These are phyloP conservation scores for Calephelis virginiensis DNA, from an alignment of 1,140 invertebrate species.

Conservation along the genomic window DNA sequence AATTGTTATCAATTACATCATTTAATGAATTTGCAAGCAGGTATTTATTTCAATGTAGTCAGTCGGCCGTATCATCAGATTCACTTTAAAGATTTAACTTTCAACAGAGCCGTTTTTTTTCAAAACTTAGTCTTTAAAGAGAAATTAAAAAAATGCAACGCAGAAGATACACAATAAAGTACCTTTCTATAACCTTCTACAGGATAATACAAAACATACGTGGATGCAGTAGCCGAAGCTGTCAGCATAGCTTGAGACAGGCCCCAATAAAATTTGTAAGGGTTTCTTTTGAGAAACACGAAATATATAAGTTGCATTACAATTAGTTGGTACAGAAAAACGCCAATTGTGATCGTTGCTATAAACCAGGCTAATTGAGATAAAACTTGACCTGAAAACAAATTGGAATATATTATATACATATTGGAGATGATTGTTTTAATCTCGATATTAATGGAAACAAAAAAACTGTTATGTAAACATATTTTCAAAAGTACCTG, in stretches of 20 bases:
- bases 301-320: constrained; percentile 92
- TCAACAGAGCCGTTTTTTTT: too few relatives aligned
- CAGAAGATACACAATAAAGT: background rate
- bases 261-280: constrained; percentile 91
- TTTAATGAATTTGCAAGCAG: too few relatives aligned
- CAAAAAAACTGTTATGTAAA: background rate
- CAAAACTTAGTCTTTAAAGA: too few relatives aligned
- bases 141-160: too few relatives aligned
- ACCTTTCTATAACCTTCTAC: constrained; percentile 18
- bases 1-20: too few relatives aligned
- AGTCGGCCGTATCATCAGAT: too few relatives aligned
- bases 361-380: constrained; percentile 93
- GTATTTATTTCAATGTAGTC: too few relatives aligned
- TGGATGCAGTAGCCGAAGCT: constrained; percentile 95
- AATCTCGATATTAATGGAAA: background rate
- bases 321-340: constrained; percentile 92
- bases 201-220: constrained; percentile 77
- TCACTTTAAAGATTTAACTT: too few relatives aligned
- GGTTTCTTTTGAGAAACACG: constrained; percentile 90
- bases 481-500: background rate
- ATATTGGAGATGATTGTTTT: background rate
- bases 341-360: constrained; percentile 89
- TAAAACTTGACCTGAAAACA: constrained; percentile 82
- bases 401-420: background rate
- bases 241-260: constrained; percentile 92